Base-by-base conservation (phyloP, 2,888 invertebrate species). In the Germaria angustata region DNA sequence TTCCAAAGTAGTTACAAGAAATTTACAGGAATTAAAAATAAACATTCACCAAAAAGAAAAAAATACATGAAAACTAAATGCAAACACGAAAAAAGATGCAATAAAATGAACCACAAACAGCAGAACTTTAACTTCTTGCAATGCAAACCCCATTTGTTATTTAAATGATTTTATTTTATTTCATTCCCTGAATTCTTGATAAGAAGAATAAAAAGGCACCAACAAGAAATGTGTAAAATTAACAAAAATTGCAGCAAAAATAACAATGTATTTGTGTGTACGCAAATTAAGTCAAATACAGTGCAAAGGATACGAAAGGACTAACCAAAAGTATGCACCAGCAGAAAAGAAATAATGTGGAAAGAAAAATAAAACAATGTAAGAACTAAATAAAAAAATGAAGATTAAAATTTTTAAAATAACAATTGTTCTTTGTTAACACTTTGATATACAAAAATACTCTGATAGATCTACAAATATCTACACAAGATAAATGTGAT, bases 371-470 rank as follows among this genome's bases (percentile, higher is more conserved):
- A 49, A 77, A 72, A 57, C 53, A 71, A 80, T 69, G 61, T 85
- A 85, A 86, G 84, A 83, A 53, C 36, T 24, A 36, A 53, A 53
- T 15, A 17, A 63, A 79, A 80, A 77, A 75, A 72, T 77, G 72
- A 49, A 76, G 46, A 75, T 49, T 66, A 53, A 41, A 79, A 78
- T 73, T 51, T 53, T 32, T 44, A 51, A 77, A 79, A 82, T 80
- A 71, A 69, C 66, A 76, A 68, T 68, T 78, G 78, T 32, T 32
- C 61, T 66, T 71, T 81, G 77, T 81, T 81, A 71, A 73, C 77
- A 81, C 59, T 59, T 44, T 59, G 59, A 51, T 65, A 73, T 75
- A 84, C 78, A 69, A 77, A 76, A 61, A 76, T 57, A 32, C 24
- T 72, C 46, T 3, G 3, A 28, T 69, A 63, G 65, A 69, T 73